Percentiles rank a stretch among this genome's conserved stretches.
Conservation (phyloP, 2,797 vertebrate genomes). For the Gambelia wislizenii region DNA sequence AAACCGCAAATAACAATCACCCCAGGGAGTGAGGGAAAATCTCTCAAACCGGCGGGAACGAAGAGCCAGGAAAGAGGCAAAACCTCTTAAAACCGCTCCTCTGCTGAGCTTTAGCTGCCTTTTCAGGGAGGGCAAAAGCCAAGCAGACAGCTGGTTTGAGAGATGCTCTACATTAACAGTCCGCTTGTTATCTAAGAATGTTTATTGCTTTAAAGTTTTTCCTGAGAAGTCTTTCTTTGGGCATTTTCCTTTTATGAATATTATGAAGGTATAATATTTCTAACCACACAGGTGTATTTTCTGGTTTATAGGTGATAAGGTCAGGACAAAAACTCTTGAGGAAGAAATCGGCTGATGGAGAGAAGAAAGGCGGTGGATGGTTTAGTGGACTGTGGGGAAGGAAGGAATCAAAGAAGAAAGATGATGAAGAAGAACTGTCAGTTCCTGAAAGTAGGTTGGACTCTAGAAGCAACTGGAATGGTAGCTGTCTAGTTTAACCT, state of each 20-base stretch:
- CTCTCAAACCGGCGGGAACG: no score
- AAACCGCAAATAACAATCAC: no score
- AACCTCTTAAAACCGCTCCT: no score
- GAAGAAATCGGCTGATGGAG: constrained; percentile 84
- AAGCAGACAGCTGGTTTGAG: no score
- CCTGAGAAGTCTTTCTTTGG: not conserved
- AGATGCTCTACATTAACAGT: not conserved
- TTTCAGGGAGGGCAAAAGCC: no score
- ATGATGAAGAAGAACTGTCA: constrained; percentile 81
- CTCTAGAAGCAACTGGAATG: not conserved
- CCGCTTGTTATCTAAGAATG: not conserved
- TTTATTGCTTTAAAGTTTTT: not conserved
- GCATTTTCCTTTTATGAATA: not conserved
- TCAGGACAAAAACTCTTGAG: constrained; percentile 90
- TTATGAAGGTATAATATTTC: not conserved
- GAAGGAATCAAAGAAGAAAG: constrained; percentile 89
- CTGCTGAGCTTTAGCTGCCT: no score
- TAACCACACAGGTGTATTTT: not conserved
- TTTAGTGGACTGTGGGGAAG: constrained; percentile 89
- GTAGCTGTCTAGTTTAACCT: not conserved
- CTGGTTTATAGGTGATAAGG: constrained; percentile 84
- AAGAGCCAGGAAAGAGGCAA: no score
- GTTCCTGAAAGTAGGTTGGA: constrained; percentile 83
- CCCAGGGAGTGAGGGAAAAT: no score
- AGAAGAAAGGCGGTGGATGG: constrained; percentile 88